phyloP scores from a whole-genome alignment of 2,797 vertebrate species.

The Poecilia wingei region DNA sequence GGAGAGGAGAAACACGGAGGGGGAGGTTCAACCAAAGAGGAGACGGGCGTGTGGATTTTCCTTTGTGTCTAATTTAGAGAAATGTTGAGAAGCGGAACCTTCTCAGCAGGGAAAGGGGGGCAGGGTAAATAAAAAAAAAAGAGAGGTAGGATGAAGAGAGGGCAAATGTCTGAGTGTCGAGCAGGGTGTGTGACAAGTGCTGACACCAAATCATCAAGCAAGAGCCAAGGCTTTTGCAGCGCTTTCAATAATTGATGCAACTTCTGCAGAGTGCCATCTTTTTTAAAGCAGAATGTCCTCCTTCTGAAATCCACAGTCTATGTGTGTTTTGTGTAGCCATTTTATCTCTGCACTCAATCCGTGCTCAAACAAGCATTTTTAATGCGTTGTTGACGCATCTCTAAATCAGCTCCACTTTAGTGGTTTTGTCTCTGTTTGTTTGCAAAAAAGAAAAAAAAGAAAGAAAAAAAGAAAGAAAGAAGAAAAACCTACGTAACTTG shows the following conservation, averaged over 20 bases:
- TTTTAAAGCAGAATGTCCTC: constrained; percentile 52
- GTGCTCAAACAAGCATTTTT: neutral
- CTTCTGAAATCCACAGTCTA: constrained; percentile 20
- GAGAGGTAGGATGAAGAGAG: constrained; percentile 39
- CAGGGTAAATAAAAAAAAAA: constrained; percentile 19
- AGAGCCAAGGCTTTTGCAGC: constrained; percentile 69
- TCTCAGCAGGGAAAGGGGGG: neutral
- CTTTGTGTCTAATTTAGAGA: constrained; percentile 55
- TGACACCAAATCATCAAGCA: constrained; percentile 62
- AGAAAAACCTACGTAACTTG: neutral
- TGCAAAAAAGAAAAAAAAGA: neutral
- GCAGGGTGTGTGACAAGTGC: constrained; percentile 70
- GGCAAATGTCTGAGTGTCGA: constrained; percentile 15
- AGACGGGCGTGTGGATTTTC: constrained; percentile 51
- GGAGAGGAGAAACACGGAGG: constrained; percentile 8
- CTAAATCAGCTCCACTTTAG: neutral
- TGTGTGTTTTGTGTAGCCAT: constrained; percentile 3
- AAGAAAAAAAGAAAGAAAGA: too few relatives aligned
- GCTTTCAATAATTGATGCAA: constrained; percentile 81
- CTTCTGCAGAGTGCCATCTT: constrained; percentile 68
- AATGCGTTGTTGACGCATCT: neutral
- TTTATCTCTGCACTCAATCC: neutral
- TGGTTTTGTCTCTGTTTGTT: neutral
- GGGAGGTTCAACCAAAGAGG: constrained; percentile 16
- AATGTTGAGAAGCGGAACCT: constrained; percentile 14